Percentiles rank a stretch among this genome's conserved stretches.
Evolutionary conservation across 2,113 vertebrate genomes (phyloP).

Genomic region (Podocnemis expansa): DNA sequence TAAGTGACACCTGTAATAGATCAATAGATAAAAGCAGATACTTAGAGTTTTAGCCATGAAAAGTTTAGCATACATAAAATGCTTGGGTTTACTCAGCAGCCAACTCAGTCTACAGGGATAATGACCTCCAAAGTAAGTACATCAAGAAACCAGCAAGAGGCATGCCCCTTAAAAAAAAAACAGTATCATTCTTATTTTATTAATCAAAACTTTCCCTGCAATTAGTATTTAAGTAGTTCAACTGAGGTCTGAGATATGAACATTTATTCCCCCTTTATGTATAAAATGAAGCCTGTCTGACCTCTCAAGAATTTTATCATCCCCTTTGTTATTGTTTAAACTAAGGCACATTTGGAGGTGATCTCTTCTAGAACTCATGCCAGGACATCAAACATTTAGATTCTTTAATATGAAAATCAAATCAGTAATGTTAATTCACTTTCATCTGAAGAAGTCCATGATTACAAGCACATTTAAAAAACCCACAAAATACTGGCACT

Average conservation of each 20-base stretch:
- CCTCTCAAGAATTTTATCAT: not conserved
- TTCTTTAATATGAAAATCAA: constrained; percentile 60
- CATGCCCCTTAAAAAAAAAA: not conserved
- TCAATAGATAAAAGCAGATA: not conserved
- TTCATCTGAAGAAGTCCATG: constrained; percentile 46
- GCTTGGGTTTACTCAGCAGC: not conserved
- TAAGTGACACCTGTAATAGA: not conserved
- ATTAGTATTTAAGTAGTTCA: not conserved
- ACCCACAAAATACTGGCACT: constrained; percentile 36
- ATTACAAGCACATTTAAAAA: constrained; percentile 47
- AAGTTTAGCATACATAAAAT: not conserved
- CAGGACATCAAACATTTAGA: not conserved
- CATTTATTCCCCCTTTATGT: not conserved
- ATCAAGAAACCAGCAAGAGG: not conserved
- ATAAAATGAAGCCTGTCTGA: not conserved
- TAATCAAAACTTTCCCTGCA: not conserved
- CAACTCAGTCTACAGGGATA: not conserved
- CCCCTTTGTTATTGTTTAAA: not conserved
- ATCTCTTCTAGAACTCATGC: constrained; percentile 1
- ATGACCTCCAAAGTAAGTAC: not conserved
- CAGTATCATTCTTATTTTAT: not conserved
- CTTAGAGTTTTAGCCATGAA: not conserved
- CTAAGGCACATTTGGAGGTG: not conserved
- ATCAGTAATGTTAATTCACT: constrained; percentile 61
- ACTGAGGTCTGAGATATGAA: not conserved